Evolutionary conservation across 2,113 vertebrate species (phyloP).

Genomic region (Corythoichthys haematopterus): DNA sequence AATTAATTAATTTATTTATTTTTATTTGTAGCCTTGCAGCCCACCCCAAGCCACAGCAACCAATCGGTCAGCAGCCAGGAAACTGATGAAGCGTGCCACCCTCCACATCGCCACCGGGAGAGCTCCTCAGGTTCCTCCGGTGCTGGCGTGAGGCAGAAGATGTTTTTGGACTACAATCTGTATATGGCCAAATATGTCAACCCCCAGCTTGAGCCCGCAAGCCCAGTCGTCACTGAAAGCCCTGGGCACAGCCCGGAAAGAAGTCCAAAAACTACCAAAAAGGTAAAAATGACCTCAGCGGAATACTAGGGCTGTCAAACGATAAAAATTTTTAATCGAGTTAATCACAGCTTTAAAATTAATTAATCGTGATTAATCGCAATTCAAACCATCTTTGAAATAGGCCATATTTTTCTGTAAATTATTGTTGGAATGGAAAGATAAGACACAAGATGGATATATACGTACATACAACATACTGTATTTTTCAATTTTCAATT

Average conservation of each 20-base stretch:
- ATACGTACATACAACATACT: no score
- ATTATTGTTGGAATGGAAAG: no score
- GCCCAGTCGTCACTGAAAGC: slow-evolving; percentile 72
- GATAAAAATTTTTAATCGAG: no score
- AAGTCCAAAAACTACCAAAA: slow-evolving; percentile 84
- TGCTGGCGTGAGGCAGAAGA: slow-evolving; percentile 75
- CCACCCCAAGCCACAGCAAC: slow-evolving; percentile 70
- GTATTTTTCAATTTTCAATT: no score
- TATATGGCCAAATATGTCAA: slow-evolving; percentile 93
- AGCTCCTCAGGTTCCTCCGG: slow-evolving; percentile 27
- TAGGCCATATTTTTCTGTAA: no score
- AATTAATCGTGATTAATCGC: no score
- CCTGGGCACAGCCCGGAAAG: slow-evolving; percentile 81
- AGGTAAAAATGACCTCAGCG: slow-evolving; percentile 69
- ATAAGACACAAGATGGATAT: no score
- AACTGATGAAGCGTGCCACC: slow-evolving; percentile 78
- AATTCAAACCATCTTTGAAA: no score
- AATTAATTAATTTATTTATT: not conserved
- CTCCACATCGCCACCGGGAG: slow-evolving; percentile 80
- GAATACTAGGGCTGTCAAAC: no score
- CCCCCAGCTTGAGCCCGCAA: slow-evolving; percentile 64
- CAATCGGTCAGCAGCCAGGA: slow-evolving; percentile 72
- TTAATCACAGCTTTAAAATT: no score
- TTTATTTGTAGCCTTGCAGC: slow-evolving; percentile 72
- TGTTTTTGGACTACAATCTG: slow-evolving; percentile 86